A percentile compares a stretch with the other conserved stretches of the same genome.
These are phyloP conservation scores for Bryconaethiops microstoma DNA, from an alignment of 2,797 vertebrate genomes.

Conservation along the genomic window DNA sequence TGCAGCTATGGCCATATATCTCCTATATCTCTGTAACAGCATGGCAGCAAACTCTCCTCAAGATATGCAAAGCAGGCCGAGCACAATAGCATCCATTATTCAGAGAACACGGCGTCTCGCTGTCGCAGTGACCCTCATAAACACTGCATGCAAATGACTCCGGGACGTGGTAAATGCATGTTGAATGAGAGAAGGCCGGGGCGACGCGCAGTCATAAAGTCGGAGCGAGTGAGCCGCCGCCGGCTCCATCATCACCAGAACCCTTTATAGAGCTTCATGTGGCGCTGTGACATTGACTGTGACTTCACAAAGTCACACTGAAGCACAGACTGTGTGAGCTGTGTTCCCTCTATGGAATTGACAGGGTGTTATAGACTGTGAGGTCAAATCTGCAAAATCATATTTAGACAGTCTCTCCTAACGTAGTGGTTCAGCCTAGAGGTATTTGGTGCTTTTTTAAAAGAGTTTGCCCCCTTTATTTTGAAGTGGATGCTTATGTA, in stretches of 20 bases:
- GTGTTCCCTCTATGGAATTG: background rate
- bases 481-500: no score
- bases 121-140: constrained; percentile 42
- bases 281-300: constrained; percentile 8
- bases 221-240: background rate
- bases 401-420: background rate
- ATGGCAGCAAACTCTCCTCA: constrained; percentile 13
- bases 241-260: background rate
- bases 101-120: constrained; percentile 38
- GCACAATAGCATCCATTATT: constrained; percentile 50
- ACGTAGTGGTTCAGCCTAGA: no score
- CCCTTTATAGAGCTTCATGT: constrained; percentile 18
- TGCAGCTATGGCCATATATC: constrained; percentile 38
- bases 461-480: no score
- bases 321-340: background rate
- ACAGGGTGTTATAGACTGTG: background rate
- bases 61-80: constrained; percentile 50
- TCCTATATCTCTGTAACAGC: constrained; percentile 39
- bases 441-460: no score
- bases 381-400: background rate
- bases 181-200: constrained; percentile 4
- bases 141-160: constrained; percentile 53
- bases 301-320: background rate
- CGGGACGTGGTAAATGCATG: constrained; percentile 20
- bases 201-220: background rate